Percentiles rank a stretch among this genome's conserved stretches.
Conservation (phyloP, 2,113 vertebrate species). For the Entomyzon cyanotis region DNA sequence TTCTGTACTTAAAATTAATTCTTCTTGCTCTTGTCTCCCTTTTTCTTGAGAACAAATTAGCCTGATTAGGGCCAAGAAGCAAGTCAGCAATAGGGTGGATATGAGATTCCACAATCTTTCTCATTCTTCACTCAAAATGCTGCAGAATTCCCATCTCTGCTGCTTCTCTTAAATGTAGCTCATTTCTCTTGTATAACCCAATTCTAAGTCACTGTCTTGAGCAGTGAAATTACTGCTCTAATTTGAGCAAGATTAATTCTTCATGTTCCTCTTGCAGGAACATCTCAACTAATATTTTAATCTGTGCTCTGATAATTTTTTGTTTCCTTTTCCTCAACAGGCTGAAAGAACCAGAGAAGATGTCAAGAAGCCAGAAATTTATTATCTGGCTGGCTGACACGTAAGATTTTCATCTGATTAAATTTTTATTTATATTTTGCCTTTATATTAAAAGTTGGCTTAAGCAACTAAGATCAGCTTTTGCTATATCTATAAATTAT, state of each 20-base stretch:
- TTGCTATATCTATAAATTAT: neutral
- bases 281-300: neutral
- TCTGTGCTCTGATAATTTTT: neutral
- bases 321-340: conserved; percentile 66
- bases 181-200: neutral
- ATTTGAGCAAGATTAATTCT: conserved; percentile 20
- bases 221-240: neutral
- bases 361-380: conserved; percentile 84
- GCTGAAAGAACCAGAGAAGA: conserved; percentile 80
- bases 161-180: neutral
- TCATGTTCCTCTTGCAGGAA: neutral
- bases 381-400: conserved; percentile 89
- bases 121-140: neutral
- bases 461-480: neutral
- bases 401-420: conserved; percentile 76
- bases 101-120: neutral
- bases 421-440: neutral
- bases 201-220: neutral
- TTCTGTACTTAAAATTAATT: neutral
- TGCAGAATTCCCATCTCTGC: neutral
- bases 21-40: neutral
- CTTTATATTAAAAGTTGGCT: neutral
- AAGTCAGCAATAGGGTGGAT: neutral
- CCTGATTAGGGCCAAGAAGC: neutral
- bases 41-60: neutral